These are phyloP conservation scores for Pycnonotus jocosus DNA, from an alignment of 2,113 vertebrate species.

Conservation along the genomic window DNA sequence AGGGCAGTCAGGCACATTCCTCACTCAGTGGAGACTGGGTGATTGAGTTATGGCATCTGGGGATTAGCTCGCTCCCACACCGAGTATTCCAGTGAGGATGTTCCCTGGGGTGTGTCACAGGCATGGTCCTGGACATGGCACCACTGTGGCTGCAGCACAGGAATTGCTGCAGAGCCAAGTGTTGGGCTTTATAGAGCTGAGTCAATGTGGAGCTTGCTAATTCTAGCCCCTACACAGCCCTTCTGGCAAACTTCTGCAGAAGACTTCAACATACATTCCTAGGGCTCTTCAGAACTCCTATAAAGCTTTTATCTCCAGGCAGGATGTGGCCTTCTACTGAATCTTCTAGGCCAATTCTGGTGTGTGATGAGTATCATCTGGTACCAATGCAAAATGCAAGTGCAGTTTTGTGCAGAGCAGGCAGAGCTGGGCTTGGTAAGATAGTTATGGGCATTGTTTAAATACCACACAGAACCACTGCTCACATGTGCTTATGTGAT, in stretches of 20 bases:
- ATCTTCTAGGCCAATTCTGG: neutral
- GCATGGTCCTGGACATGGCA: accelerated
- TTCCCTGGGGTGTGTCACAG: neutral
- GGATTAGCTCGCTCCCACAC: accelerated
- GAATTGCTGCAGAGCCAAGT: neutral
- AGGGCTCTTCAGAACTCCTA: neutral
- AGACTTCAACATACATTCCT: neutral
- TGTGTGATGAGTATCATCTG: neutral
- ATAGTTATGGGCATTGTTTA: neutral
- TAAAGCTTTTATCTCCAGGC: neutral
- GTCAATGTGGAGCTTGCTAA: neutral
- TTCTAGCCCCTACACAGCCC: neutral
- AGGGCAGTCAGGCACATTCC: neutral
- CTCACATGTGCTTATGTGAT: neutral
- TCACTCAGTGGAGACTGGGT: accelerated
- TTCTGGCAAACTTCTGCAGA: neutral
- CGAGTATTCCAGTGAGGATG: neutral
- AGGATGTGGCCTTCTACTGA: neutral
- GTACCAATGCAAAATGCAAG: neutral
- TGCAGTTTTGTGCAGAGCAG: neutral
- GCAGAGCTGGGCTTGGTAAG: neutral
- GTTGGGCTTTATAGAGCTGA: neutral
- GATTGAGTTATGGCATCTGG: neutral
- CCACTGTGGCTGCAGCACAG: neutral
- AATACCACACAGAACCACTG: neutral